These are phyloP conservation scores for Drosophila kuntzei DNA, from an alignment of 2,888 invertebrate species.

Conservation along the genomic window DNA sequence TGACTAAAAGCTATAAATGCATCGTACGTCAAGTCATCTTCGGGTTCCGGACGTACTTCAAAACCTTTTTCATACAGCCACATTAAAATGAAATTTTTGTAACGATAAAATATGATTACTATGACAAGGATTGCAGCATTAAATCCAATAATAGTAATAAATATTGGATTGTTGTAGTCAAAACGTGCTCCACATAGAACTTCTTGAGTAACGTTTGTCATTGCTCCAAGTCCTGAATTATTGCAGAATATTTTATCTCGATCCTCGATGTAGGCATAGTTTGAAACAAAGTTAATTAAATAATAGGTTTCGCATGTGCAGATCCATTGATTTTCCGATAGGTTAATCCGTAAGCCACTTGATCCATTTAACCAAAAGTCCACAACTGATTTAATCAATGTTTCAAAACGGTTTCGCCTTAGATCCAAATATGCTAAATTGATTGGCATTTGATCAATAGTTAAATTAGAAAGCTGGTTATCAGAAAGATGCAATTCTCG, in stretches of 20 bases:
- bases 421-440: constrained; percentile 6
- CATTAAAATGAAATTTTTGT: background rate
- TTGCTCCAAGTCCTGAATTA: background rate
- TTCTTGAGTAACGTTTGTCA: background rate
- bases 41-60: background rate
- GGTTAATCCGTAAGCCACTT: background rate
- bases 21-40: background rate
- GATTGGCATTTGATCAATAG: background rate
- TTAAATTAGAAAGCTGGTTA: background rate
- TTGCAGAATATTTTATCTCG: background rate
- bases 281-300: background rate
- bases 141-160: background rate
- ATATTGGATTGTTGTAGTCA: background rate
- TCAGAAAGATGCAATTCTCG: constrained; percentile 3
- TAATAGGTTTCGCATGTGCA: constrained; percentile 5
- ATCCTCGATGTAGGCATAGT: background rate
- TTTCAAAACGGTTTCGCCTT: background rate
- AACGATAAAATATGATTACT: background rate
- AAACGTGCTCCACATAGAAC: background rate
- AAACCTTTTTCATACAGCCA: background rate
- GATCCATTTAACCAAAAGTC: background rate
- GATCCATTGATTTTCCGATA: constrained; percentile 6
- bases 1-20: constrained; percentile 5
- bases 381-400: background rate
- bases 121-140: background rate